Percentiles rank a stretch among this genome's conserved stretches.
Evolutionary conservation across 2,113 vertebrate genomes (phyloP).

Genomic region (Rhinolophus ferrumequinum): DNA sequence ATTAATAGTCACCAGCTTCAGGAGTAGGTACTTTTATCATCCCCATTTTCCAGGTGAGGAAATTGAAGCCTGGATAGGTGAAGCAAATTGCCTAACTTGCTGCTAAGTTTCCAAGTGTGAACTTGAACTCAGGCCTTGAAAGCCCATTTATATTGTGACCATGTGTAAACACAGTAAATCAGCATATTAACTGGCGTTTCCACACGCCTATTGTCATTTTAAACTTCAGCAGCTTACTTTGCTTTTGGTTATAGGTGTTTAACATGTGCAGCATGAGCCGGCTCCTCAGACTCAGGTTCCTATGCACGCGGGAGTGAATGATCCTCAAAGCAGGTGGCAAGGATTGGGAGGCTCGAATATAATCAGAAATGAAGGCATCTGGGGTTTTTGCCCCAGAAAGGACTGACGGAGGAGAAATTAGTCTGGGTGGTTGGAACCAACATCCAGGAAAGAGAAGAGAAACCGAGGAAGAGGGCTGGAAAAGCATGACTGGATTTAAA

Average conservation of each 20-base stretch:
- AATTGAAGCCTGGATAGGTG: background rate
- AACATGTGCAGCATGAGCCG: fast-evolving
- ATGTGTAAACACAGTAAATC: background rate
- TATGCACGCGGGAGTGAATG: fast-evolving
- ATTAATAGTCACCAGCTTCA: background rate
- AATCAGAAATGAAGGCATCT: background rate
- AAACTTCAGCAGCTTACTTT: background rate
- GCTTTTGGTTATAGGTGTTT: background rate
- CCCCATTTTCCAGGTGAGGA: background rate
- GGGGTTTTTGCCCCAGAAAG: background rate
- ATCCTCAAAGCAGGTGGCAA: background rate
- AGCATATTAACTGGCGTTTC: background rate
- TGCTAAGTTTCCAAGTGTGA: background rate
- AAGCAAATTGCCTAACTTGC: background rate
- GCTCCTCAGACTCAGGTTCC: background rate
- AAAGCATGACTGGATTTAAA: background rate
- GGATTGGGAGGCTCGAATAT: background rate
- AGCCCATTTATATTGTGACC: background rate
- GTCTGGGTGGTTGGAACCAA: background rate
- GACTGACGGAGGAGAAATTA: background rate
- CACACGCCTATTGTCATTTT: background rate
- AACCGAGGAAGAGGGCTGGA: too few species aligned
- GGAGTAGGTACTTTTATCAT: background rate
- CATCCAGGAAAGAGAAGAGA: background rate
- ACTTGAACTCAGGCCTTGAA: background rate